phyloP scores from a whole-genome alignment of 2,888 invertebrate genomes.

The Molorchus minor region DNA sequence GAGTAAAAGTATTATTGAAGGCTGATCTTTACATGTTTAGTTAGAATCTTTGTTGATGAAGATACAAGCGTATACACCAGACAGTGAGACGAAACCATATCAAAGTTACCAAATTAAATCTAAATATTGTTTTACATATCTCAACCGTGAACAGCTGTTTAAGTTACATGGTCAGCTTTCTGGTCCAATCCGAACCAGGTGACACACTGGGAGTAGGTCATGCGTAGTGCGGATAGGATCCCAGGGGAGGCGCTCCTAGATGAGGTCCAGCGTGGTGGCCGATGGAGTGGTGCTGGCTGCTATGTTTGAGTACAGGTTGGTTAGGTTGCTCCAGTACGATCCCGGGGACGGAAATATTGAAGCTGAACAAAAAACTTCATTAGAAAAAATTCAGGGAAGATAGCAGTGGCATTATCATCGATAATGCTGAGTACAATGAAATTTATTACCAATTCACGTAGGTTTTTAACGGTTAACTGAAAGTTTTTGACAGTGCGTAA shows the following conservation, averaged over 20 bases:
- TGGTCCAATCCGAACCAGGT: conserved; percentile 51
- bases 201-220: conserved; percentile 70
- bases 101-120: neutral
- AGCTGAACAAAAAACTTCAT: conserved; percentile 68
- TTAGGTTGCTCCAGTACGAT: conserved; percentile 93
- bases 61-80: too few relatives aligned
- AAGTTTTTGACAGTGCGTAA: too few relatives aligned
- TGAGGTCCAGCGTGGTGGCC: conserved; percentile 80
- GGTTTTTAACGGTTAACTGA: too few relatives aligned
- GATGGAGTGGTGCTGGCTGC: conserved; percentile 76
- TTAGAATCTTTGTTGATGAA: too few relatives aligned
- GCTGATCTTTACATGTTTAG: too few relatives aligned
- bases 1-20: too few relatives aligned
- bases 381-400: neutral
- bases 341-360: conserved; percentile 91
- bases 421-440: too few relatives aligned
- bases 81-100: neutral
- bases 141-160: conserved; percentile 16
- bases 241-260: conserved; percentile 86
- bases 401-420: too few relatives aligned
- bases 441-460: too few relatives aligned
- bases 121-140: conserved; percentile 33
- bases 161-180: conserved; percentile 54
- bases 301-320: conserved; percentile 82
- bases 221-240: conserved; percentile 96